Evolutionary conservation across 2,888 invertebrate species (phyloP), one percentile per base, ranked within the genome.

Genomic region (Callyntrura sp.): DNA sequence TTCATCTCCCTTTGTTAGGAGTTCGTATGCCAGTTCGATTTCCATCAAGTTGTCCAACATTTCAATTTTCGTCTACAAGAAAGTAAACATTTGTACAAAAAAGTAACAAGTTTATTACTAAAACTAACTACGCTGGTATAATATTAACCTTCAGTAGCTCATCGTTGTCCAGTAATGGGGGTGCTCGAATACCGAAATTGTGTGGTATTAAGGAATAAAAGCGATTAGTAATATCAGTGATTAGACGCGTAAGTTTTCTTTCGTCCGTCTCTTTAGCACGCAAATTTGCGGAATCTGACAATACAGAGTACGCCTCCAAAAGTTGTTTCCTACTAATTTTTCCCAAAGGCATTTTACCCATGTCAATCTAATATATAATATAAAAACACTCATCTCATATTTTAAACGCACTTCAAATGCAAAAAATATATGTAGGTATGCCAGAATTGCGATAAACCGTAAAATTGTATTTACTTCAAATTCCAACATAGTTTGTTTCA

Each of bases 201-300:
- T 99, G 99, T 0, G 99, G 99, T 91, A 99, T 97, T 78, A 98
- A 95, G 0, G 99, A 98, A 94, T 98, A 99, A 95, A 99, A 99
- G 94, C 96, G 96, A 95, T 99, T 99, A 0, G 98, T 97, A 0
- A 97, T 97, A 94, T 98, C 98, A 60, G 98, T 96, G 87, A 98
- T 96, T 92, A 95, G 95, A 0, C 95, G 93, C 78, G 94, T 94
- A 0, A 95, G 94, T 0, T 94, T 92, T 83, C 89, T 62, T 17
- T 94, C 94, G 1, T 95, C 95, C 0, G 95, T 95, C 20, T 91
- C 87, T 73, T 96, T 95, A 0, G 96, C 87, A 0, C 91, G n/a
- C 3, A 90, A 43, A 23, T 89, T 48, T 1, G 87, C 35, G 25
- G 92, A 88, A 17, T 92, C 91, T 0, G 83, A 78, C 5, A 99